A percentile compares a stretch with the other conserved stretches of the same genome.
phyloP scores from a whole-genome alignment of 2,113 vertebrate genomes.

The Hippocampus comes region DNA sequence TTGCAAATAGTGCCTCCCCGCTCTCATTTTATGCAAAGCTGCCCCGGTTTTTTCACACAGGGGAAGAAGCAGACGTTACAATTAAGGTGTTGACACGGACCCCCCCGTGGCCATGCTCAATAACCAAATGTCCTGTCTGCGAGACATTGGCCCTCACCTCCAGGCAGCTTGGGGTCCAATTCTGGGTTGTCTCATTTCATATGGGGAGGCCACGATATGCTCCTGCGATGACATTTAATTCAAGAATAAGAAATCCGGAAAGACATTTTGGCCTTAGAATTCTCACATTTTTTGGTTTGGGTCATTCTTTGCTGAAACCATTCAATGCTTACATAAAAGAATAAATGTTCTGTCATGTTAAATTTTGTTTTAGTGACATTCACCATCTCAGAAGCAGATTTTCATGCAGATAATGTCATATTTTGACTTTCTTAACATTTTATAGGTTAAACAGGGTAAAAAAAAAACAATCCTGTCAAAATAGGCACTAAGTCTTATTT shows the following conservation, averaged over 20 bases:
- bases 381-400: neutral
- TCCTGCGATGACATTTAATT: conserved; percentile 69
- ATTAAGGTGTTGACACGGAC: conserved; percentile 58
- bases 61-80: conserved; percentile 56
- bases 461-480: no score
- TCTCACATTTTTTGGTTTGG: neutral
- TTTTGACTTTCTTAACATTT: neutral
- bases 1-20: conserved; percentile 42
- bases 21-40: conserved; percentile 56
- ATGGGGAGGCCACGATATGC: conserved; percentile 49
- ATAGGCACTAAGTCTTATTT: no score
- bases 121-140: conserved; percentile 66
- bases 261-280: conserved; percentile 11
- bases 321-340: neutral
- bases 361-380: neutral
- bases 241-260: conserved; percentile 58
- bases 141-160: conserved; percentile 60
- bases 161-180: conserved; percentile 72
- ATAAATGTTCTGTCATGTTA: neutral
- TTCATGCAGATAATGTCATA: neutral
- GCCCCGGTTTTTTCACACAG: conserved; percentile 62
- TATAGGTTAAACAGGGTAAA: neutral
- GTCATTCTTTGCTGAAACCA: conserved; percentile 1
- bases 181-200: conserved; percentile 71
- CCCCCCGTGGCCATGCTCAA: conserved; percentile 61